A percentile compares a stretch with the other conserved stretches of the same genome.
Evolutionary conservation across 2,888 invertebrate genomes (phyloP).

Genomic region (Apantesis nais): DNA sequence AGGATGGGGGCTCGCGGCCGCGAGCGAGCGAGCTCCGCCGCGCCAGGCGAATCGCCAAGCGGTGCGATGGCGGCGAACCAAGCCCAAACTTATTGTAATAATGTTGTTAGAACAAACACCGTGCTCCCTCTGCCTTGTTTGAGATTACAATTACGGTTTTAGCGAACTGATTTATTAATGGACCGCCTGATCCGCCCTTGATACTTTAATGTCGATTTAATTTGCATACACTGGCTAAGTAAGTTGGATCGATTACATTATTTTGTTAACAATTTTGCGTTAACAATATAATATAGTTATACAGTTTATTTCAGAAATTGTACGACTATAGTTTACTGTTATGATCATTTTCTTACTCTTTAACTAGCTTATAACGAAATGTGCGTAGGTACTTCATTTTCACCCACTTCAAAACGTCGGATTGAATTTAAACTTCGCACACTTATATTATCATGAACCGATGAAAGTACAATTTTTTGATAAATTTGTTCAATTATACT

Average conservation of each 20-base stretch:
- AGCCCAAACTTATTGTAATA: constrained; percentile 84
- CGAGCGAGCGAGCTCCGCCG: constrained; percentile 6
- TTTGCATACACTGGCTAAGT: constrained; percentile 67
- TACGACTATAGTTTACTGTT: background rate
- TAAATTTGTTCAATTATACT: too few relatives aligned
- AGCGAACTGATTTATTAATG: constrained; percentile 86
- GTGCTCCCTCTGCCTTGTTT: constrained; percentile 77
- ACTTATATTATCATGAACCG: too few relatives aligned
- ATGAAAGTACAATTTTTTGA: too few relatives aligned
- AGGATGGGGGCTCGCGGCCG: constrained; percentile 9
- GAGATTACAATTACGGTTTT: constrained; percentile 86
- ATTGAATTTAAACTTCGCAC: too few relatives aligned
- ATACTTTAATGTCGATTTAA: constrained; percentile 84
- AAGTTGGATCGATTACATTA: constrained; percentile 11
- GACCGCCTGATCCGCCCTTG: constrained; percentile 83
- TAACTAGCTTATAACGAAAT: too few relatives aligned
- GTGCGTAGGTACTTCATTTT: background rate
- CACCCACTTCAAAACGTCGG: background rate
- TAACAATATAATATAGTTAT: background rate
- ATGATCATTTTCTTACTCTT: background rate
- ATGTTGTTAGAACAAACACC: constrained; percentile 85
- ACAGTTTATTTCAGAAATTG: background rate
- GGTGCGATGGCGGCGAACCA: constrained; percentile 63
- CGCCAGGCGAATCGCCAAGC: constrained; percentile 36
- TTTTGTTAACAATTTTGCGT: background rate